Evolutionary conservation across 2,888 invertebrate species (phyloP).

Genomic region (Eupithecia tripunctaria): DNA sequence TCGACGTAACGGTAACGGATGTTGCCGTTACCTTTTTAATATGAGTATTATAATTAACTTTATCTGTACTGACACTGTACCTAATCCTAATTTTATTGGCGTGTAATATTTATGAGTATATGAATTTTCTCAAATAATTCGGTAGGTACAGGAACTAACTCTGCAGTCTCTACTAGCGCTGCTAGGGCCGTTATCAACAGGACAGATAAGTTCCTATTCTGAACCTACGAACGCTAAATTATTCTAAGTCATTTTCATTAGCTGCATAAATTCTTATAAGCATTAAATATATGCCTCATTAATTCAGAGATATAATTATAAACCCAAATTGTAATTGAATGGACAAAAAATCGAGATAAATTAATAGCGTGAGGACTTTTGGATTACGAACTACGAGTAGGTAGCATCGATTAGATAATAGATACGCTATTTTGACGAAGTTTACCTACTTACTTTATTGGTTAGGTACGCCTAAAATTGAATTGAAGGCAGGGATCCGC

Average conservation of each 20-base stretch:
- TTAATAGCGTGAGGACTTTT: background rate
- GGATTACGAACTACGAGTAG: background rate
- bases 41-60: no score
- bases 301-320: background rate
- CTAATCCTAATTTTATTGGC: no score
- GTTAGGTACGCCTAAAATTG: background rate
- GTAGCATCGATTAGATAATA: background rate
- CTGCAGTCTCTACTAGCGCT: background rate
- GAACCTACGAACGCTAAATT: constrained; percentile 30
- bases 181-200: background rate
- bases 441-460: background rate
- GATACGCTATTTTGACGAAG: no score
- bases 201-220: constrained; percentile 2
- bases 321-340: background rate
- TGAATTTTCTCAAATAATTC: no score
- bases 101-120: no score
- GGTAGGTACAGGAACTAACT: no score
- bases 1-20: background rate
- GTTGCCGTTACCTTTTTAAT: no score
- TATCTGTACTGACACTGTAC: no score
- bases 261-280: constrained; percentile 15
- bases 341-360: background rate
- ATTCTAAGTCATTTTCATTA: constrained; percentile 33
- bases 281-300: constrained; percentile 1
- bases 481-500: background rate